Evolutionary conservation across 2,797 vertebrate species (phyloP), one percentile per base, ranked within the genome.

Genomic region (Pygocentrus nattereri): DNA sequence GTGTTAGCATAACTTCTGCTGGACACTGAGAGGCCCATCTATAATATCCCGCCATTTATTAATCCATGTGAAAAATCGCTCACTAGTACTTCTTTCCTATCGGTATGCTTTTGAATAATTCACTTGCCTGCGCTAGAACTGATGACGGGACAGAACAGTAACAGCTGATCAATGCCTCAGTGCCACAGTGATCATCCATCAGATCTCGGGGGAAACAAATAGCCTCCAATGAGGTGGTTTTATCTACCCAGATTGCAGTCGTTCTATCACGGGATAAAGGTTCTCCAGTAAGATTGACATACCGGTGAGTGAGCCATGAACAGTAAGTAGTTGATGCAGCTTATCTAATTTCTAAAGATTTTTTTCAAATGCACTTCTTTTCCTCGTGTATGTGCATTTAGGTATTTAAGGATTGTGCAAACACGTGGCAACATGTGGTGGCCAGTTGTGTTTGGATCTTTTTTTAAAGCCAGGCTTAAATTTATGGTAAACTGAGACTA

Each of bases 71-170:
- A 47, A 72, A n/a, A 31, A 72, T 72, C 10, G 47, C 25, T 13
- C 25, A 72, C 25, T 18, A 15, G 49, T 50, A 19, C 70, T 72
- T 54, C 50, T 31, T 54, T 19, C 27, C 27, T 54, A 52, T 72
- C 44, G 10, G 68, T 70, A 50, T 23, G 70, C 27, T 54, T 69
- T 47, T 47, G 65, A 69, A 69, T 69, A 69, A 69, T 69, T 69
- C 41, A 47, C 34, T 69, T 47, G 62, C 62, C 31, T 65, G 30
- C 1, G 31, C 31, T n/a, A 30, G 68, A 70, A 72, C 18, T 30
- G 47, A 30, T 72, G 49, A 54, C 70, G 0, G 27, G 49, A 58
- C 49, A 38, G 50, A 73, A 73, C 0, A n/a, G 71, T n/a, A 56
- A 23, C 50, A 73, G 50, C 52, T 34, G 27, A 73, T 73, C 71